Conservation (phyloP, 2,888 invertebrate genomes). For the Esperia sulphurella region DNA sequence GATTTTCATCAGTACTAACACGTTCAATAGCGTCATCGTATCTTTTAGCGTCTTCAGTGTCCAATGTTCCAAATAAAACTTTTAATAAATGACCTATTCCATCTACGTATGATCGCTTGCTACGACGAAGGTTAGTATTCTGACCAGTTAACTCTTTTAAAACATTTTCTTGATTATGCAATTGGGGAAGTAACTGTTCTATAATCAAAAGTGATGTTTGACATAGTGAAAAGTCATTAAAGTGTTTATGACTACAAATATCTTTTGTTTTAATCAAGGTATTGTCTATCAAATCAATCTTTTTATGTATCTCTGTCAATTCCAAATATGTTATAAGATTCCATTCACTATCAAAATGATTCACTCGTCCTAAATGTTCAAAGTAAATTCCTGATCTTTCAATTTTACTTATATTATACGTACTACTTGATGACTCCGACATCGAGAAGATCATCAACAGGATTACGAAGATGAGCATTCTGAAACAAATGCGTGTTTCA, state of each 20-base stretch:
- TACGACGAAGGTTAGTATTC: constrained; percentile 7
- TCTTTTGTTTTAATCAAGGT: constrained; percentile 13
- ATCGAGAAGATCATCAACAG: constrained; percentile 3
- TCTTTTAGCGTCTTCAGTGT: constrained; percentile 14
- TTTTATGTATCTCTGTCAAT: constrained; percentile 15
- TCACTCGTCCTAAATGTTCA: constrained; percentile 18
- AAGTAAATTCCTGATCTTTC: constrained; percentile 16
- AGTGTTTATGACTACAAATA: constrained; percentile 12
- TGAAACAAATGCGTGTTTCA: constrained; percentile 21
- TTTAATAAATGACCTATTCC: constrained; percentile 20
- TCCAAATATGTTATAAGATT: constrained; percentile 17
- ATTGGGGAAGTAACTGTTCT: constrained; percentile 15
- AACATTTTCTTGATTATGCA: constrained; percentile 13
- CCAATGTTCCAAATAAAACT: constrained; percentile 19
- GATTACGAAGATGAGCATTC: constrained; percentile 11
- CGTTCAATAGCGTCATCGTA: constrained; percentile 18
- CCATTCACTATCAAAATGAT: constrained; percentile 20
- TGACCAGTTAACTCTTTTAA: constrained; percentile 15
- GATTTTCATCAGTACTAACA: constrained; percentile 16
- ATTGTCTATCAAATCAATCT: constrained; percentile 15
- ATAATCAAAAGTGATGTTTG: constrained; percentile 13
- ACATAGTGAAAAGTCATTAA: constrained; percentile 12
- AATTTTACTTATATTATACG: constrained; percentile 12
- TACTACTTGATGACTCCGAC: constrained; percentile 7
- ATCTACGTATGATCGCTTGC: constrained; percentile 18